Evolutionary conservation across 2,113 vertebrate species (phyloP), one percentile per base, ranked within the genome.

Genomic region (Peromyscus polionotus): DNA sequence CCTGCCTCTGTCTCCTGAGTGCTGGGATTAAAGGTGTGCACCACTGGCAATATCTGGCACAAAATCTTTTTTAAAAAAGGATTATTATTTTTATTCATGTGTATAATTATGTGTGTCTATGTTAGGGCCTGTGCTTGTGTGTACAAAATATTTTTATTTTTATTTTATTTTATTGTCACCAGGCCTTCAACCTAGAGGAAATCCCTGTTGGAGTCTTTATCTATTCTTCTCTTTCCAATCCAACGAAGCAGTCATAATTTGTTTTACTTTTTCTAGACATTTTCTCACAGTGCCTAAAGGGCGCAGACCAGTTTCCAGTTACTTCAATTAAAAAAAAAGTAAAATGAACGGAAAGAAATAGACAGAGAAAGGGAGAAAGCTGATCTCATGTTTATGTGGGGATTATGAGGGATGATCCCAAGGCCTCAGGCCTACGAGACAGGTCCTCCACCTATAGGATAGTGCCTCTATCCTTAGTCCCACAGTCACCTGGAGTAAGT

Each of bases 251-350:
- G 33, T 81, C 68, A 51, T 31, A 77, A 13, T 93, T 72, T n/a
- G 17, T 80, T 86, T 87, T 33, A 90, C 36, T 95, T 88, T 93
- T 86, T n/a, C 88, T 92, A 45, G 14, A 93, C 63, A 28, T 67
- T 94, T 79, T 48, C 13, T 86, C 61, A 57, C 3, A 91, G 63
- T 19, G 11, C 72, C 28, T 84, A 61, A 75, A 90, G 28, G 76
- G 51, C 76, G 42, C 17, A 77, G n/a, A 51, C 67, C 83, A 39
- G 90, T 94, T 91, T 90, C 68, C 10, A 77, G 80, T 84, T 88
- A 33, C 92, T 96, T 97, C 51, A 85, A 28, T 83, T 65, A 79
- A 87, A 85, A 92, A 59, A 87, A 85, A 92, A 59, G 16, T 39
- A 68, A 31, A 88, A 22, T 59, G 63, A 96, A 86, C 89, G 54